phyloP scores from a whole-genome alignment of 2,797 vertebrate species.

The Coreius guichenoti region DNA sequence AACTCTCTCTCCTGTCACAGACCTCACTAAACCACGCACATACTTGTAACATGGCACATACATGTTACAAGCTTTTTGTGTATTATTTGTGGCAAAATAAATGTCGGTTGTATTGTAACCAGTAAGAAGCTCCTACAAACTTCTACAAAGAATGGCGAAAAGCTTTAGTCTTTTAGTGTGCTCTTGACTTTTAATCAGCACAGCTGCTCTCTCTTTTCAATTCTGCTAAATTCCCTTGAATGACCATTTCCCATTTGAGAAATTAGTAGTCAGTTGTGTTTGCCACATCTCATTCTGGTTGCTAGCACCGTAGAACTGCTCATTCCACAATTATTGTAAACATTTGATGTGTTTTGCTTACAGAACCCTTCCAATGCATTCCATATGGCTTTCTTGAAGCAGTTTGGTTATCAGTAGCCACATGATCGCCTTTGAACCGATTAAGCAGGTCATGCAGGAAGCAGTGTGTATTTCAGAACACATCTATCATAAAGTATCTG shows the following conservation, averaged over 20 bases:
- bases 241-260: slow-evolving; percentile 33
- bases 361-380: slow-evolving; percentile 38
- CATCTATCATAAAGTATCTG: slow-evolving; percentile 56
- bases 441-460: slow-evolving; percentile 30
- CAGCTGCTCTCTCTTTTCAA: neutral
- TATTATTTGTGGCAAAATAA: neutral
- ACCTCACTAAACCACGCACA: too few relatives aligned
- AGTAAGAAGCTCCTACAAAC: neutral
- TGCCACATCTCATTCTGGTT: slow-evolving; percentile 35
- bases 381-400: slow-evolving; percentile 53
- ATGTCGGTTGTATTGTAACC: neutral
- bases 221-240: neutral
- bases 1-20: too few relatives aligned
- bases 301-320: slow-evolving; percentile 20
- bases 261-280: slow-evolving; percentile 19
- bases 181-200: neutral
- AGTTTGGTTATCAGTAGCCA: slow-evolving; percentile 54
- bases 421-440: slow-evolving; percentile 54
- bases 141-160: neutral
- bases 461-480: slow-evolving; percentile 45
- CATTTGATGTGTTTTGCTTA: slow-evolving; percentile 48
- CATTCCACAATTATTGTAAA: slow-evolving; percentile 51
- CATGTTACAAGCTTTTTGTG: neutral
- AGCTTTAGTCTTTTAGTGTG: neutral
- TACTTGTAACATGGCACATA: too few relatives aligned